Percentiles rank a stretch among this genome's conserved stretches.
Conservation (phyloP, 2,888 invertebrate species). For the Urechis unicinctus region DNA sequence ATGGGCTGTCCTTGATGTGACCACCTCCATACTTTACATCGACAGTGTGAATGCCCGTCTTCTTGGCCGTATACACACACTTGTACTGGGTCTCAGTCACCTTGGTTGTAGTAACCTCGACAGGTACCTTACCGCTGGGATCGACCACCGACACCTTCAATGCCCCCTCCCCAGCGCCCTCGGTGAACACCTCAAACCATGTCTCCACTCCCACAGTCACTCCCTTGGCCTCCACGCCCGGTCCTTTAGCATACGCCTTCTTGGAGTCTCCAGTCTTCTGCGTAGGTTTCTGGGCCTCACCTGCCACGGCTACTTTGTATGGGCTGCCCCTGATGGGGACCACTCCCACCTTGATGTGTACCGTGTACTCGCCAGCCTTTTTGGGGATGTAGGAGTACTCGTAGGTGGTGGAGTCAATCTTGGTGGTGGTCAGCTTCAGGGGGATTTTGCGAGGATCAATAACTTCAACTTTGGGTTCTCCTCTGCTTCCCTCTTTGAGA, state of each 20-base stretch:
- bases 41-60: slow-evolving; percentile 72
- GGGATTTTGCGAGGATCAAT: slow-evolving; percentile 70
- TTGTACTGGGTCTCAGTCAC: slow-evolving; percentile 63
- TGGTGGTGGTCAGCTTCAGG: slow-evolving; percentile 61
- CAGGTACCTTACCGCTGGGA: slow-evolving; percentile 58
- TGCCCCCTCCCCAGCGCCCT: slow-evolving; percentile 68
- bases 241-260: slow-evolving; percentile 72
- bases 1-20: slow-evolving; percentile 72
- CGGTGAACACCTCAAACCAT: slow-evolving; percentile 72
- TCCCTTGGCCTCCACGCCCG: slow-evolving; percentile 73
- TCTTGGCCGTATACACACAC: slow-evolving; percentile 67
- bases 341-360: slow-evolving; percentile 72
- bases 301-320: slow-evolving; percentile 51
- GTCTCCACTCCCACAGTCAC: slow-evolving; percentile 74
- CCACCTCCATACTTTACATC: slow-evolving; percentile 76
- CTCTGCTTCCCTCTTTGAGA: slow-evolving; percentile 71
- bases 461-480: slow-evolving; percentile 66
- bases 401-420: slow-evolving; percentile 61
- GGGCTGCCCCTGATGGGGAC: slow-evolving; percentile 75
- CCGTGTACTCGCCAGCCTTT: slow-evolving; percentile 71
- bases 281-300: neutral
- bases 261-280: slow-evolving; percentile 62
- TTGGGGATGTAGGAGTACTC: slow-evolving; percentile 68
- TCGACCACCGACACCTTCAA: slow-evolving; percentile 71
- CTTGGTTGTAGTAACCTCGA: slow-evolving; percentile 60